phyloP scores from a whole-genome alignment of 2,113 vertebrate species.

The Micromys minutus region DNA sequence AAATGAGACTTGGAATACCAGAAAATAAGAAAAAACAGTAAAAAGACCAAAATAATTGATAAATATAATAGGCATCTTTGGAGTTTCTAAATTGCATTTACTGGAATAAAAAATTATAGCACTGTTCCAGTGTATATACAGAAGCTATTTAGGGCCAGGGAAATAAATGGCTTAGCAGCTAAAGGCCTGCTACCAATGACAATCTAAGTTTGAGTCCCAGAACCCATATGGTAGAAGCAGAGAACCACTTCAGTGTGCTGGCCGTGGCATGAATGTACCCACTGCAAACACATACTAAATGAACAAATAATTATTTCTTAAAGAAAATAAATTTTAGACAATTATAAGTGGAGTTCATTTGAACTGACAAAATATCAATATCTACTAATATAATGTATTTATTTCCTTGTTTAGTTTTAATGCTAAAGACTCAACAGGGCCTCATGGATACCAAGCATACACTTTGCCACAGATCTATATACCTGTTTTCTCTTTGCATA shows the following conservation, averaged over 20 bases:
- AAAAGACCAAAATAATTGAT: slow-evolving; percentile 1
- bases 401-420: not conserved
- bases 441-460: not conserved
- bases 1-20: not conserved
- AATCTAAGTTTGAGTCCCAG: not conserved
- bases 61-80: not conserved
- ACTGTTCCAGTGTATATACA: not conserved
- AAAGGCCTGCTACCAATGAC: not conserved
- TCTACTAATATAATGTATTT: not conserved
- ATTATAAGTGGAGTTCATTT: not conserved
- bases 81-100: not conserved
- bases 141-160: not conserved
- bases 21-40: not conserved
- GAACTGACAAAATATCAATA: not conserved
- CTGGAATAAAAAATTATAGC: not conserved
- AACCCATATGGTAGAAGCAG: not conserved
- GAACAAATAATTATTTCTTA: not conserved
- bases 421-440: not conserved
- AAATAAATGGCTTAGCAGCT: not conserved
- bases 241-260: not conserved
- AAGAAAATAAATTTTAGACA: not conserved
- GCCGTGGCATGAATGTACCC: not conserved
- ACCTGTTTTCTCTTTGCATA: not conserved
- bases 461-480: not conserved
- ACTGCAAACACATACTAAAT: not conserved